These are phyloP conservation scores for Folsomia candida DNA, from an alignment of 2,888 invertebrate genomes.

Conservation along the genomic window DNA sequence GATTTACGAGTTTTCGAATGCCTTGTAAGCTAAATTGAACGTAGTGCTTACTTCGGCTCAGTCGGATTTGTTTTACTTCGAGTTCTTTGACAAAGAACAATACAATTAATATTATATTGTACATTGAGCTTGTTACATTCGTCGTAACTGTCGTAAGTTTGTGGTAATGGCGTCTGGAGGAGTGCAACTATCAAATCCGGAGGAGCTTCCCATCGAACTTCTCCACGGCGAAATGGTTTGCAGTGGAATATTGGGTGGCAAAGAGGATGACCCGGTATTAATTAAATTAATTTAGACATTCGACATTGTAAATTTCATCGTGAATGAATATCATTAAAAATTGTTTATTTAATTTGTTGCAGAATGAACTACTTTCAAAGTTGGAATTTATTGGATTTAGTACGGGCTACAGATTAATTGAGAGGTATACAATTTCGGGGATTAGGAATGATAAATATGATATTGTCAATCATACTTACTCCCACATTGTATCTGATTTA, in stretches of 20 bases:
- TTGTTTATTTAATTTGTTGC: slow-evolving; percentile 38
- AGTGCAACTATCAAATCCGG: slow-evolving; percentile 31
- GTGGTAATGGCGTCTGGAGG: not conserved
- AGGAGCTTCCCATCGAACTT: slow-evolving; percentile 45
- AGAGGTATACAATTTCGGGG: slow-evolving; percentile 54
- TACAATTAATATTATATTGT: too few species aligned
- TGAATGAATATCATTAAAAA: not conserved
- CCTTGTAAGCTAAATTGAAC: too few species aligned
- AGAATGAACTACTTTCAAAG: slow-evolving; percentile 55
- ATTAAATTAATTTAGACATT: not conserved
- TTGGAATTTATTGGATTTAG: slow-evolving; percentile 61
- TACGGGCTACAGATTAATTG: slow-evolving; percentile 60
- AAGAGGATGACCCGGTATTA: slow-evolving; percentile 36
- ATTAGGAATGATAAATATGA: slow-evolving; percentile 8
- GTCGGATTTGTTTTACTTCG: too few species aligned
- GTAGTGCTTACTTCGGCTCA: too few species aligned
- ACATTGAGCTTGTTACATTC: too few species aligned
- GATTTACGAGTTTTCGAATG: too few species aligned
- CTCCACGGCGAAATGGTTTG: slow-evolving; percentile 47
- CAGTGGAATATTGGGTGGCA: slow-evolving; percentile 39
- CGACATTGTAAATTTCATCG: too few species aligned
- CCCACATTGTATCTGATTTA: slow-evolving; percentile 44
- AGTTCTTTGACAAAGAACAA: too few species aligned
- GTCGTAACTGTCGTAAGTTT: too few species aligned
- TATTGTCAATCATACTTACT: not conserved